These are phyloP conservation scores for Euleptes europaea DNA, from an alignment of 2,113 vertebrate species.

Conservation along the genomic window DNA sequence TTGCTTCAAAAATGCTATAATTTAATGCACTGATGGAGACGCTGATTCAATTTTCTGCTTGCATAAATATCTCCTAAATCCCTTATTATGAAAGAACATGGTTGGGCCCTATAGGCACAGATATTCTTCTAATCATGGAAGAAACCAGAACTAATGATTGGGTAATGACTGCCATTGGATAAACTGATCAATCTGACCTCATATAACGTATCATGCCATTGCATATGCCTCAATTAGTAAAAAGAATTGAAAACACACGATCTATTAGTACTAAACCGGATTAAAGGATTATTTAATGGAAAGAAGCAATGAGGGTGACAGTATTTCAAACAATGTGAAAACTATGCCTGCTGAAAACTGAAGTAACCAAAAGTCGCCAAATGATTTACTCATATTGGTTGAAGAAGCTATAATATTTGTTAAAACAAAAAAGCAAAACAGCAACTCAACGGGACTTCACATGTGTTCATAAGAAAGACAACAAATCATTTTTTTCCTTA, in stretches of 20 bases:
- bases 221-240: constrained; percentile 29
- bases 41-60: constrained; percentile 74
- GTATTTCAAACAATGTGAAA: constrained; percentile 57
- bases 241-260: constrained; percentile 37
- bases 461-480: not conserved
- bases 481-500: not conserved
- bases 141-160: constrained; percentile 72
- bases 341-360: constrained; percentile 34
- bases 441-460: constrained; percentile 49
- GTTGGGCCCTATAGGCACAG: constrained; percentile 49
- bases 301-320: constrained; percentile 59
- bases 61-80: constrained; percentile 67
- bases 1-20: constrained; percentile 54
- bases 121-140: constrained; percentile 55
- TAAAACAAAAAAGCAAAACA: constrained; percentile 54
- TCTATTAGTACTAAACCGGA: constrained; percentile 39
- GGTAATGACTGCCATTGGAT: constrained; percentile 58
- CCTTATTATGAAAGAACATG: constrained; percentile 52
- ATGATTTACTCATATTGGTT: constrained; percentile 29
- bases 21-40: constrained; percentile 63
- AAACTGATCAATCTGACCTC: constrained; percentile 47
- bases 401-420: constrained; percentile 40
- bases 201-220: constrained; percentile 11
- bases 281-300: constrained; percentile 71
- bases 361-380: constrained; percentile 27